Base-by-base conservation (phyloP, 1,140 invertebrate genomes). In the Dendroctonus ponderosae region DNA sequence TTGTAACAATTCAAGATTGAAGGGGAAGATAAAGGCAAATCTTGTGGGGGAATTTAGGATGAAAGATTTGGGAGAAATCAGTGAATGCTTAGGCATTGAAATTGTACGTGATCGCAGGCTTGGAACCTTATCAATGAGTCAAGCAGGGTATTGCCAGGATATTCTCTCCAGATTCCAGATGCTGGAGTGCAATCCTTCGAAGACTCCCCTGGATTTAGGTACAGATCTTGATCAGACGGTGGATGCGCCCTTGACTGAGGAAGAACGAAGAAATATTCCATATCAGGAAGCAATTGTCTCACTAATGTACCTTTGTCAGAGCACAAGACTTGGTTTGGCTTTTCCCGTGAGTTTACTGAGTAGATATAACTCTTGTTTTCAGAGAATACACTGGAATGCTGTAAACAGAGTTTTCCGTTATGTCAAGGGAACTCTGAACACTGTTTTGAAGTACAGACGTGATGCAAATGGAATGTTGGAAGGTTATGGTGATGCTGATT, bases 401-500 rank as follows among this genome's bases (percentile, higher is more conserved):
- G n/a, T 44, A 7, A 44, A 44, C 7, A 7, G 43, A 7, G 43
- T 44, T 7, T n/a, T 44, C 7, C 7, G n/a, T 7, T 44, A 44
- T 44, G 43, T 44, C 7, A 44, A 44, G 43, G 7, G n/a, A 7
- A 44, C 43, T n/a, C 7, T 44, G n/a, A 44, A 44, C 43, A 7
- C 43, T 7, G n/a, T 7, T 7, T 44, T 44, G 43, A 44, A 7
- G 7, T 44, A 7, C n/a, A 7, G 43, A 7, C 7, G 43, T 7
- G n/a, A 44, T n/a, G 7, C 7, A n/a, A n/a, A 44, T 7, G 43
- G 43, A 44, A 44, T 7, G 7, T 7, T 79, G 70, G 56, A 54
- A 58, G 71, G 74, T 46, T 71, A 71, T 67, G 64, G 53, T 15
- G 75, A 78, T 60, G 77, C 76, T 48, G 78, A 79, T 53, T 79